These are phyloP conservation scores for Cephonodes hylas DNA, from an alignment of 2,888 invertebrate species.

Conservation along the genomic window DNA sequence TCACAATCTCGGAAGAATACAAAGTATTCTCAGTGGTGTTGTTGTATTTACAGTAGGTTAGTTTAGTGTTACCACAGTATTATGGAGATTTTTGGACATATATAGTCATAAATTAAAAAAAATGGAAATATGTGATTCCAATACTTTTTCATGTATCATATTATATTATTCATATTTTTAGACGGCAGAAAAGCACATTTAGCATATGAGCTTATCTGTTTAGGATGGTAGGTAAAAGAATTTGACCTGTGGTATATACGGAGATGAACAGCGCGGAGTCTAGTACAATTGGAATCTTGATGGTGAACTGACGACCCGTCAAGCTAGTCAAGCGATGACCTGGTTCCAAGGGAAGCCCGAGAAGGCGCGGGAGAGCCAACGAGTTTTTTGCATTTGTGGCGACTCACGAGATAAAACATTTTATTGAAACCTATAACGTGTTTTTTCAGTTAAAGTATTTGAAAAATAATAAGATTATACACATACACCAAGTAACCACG, in stretches of 20 bases:
- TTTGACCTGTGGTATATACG: neutral
- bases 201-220: neutral
- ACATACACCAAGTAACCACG: too few species aligned
- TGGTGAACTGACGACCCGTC: constrained; percentile 53
- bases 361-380: constrained; percentile 46
- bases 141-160: too few species aligned
- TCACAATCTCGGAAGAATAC: constrained; percentile 20
- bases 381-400: constrained; percentile 27
- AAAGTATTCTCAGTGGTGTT: neutral
- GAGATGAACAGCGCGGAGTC: neutral
- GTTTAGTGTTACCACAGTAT: too few species aligned
- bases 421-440: neutral
- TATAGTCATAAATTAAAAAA: too few species aligned
- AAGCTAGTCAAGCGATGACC: constrained; percentile 68
- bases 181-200: too few species aligned
- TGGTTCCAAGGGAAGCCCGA: constrained; percentile 72
- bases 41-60: neutral
- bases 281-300: constrained; percentile 40
- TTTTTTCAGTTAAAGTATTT: neutral
- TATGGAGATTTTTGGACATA: too few species aligned
- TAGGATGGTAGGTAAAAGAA: neutral
- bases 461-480: neutral
- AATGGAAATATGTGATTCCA: too few species aligned
- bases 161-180: too few species aligned
- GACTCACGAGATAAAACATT: neutral